Base-by-base conservation (phyloP, 2,888 invertebrate genomes). In the Latheticus oryzae region DNA sequence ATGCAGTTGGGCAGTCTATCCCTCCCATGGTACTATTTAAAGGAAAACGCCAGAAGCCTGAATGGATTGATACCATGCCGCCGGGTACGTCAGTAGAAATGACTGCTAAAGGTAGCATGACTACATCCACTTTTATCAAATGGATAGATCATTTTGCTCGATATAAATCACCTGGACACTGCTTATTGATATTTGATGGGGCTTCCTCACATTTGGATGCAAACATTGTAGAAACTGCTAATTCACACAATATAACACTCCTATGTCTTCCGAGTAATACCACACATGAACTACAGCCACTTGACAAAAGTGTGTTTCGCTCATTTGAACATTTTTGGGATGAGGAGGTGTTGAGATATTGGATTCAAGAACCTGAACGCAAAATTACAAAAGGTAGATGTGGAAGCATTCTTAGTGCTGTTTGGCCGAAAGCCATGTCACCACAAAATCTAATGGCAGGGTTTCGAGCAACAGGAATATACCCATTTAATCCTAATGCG, bases 201-300 rank as follows among this genome's bases (percentile, higher is more conserved):
- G 71, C 72, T 19, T 54, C 65, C 30, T 67, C 52, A 48, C 74
- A 73, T 55, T 58, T 73, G 13, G 68, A 72, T 56, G 35, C 58
- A 19, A 61, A 52, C 11, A 72, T 75, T 55, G 70, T 68, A 8
- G 71, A 70, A n/a, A 65, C 54, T 12, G 70, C 73, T 21, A 70
- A 73, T 13, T 52, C 61, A 50, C 55, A 58, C 28, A 63, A 62
- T 12, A 71, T 74, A 24, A 60, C 58, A 17, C 59, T 76, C 12
- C 72, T 65, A 23, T 75, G 76, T 57, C 53, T 77, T 15, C 74
- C 73, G 2, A 70, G 68, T 35, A 77, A 77, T 50, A 75, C 72
- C 1, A 76, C 75, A 0, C 74, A 75, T 54, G 72, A 74, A 43
- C 52, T 76, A 1, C 75, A 76, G 51, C 72, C 73, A 2, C 65